phyloP scores from a whole-genome alignment of 1,140 invertebrate genomes.

The Pectinophora gossypiella region DNA sequence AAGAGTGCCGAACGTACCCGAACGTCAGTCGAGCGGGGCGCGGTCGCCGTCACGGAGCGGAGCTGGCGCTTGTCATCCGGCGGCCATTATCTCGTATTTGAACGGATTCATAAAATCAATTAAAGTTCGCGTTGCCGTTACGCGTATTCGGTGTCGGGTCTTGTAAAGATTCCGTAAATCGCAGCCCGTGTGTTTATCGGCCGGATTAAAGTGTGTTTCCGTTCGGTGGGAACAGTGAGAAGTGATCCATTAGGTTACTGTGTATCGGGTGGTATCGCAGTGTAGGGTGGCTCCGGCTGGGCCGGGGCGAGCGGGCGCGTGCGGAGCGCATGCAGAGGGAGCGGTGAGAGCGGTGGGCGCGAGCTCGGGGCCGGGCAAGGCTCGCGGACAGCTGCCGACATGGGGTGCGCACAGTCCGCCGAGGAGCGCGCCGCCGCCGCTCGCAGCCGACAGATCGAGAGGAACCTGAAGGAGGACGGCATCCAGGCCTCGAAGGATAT shows the following conservation, averaged over 20 bases:
- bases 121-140: slow-evolving; percentile 59
- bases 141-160: slow-evolving; percentile 49
- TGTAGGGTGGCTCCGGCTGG: slow-evolving; percentile 65
- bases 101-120: slow-evolving; percentile 69
- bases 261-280: slow-evolving; percentile 64
- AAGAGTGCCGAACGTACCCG: slow-evolving; percentile 59
- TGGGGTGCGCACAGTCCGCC: slow-evolving; percentile 99
- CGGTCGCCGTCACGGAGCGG: slow-evolving; percentile 71
- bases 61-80: slow-evolving; percentile 72
- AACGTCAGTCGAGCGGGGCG: slow-evolving; percentile 74
- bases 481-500: slow-evolving; percentile 99
- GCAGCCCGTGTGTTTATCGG: slow-evolving; percentile 24
- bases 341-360: slow-evolving; percentile 70
- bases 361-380: slow-evolving; percentile 58
- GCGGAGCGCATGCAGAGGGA: slow-evolving; percentile 68
- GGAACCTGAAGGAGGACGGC: slow-evolving; percentile 98
- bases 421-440: slow-evolving; percentile 97
- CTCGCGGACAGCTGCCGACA: slow-evolving; percentile 75
- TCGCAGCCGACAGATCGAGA: slow-evolving; percentile 97
- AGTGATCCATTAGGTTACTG: slow-evolving; percentile 68
- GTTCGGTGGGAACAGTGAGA: slow-evolving; percentile 38
- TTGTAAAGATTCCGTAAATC: slow-evolving; percentile 37
- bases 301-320: slow-evolving; percentile 62
- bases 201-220: slow-evolving; percentile 21
- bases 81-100: slow-evolving; percentile 69